Percentiles rank a stretch among this genome's conserved stretches.
Conservation (phyloP, 2,797 vertebrate genomes). For the Scleropages formosus region DNA sequence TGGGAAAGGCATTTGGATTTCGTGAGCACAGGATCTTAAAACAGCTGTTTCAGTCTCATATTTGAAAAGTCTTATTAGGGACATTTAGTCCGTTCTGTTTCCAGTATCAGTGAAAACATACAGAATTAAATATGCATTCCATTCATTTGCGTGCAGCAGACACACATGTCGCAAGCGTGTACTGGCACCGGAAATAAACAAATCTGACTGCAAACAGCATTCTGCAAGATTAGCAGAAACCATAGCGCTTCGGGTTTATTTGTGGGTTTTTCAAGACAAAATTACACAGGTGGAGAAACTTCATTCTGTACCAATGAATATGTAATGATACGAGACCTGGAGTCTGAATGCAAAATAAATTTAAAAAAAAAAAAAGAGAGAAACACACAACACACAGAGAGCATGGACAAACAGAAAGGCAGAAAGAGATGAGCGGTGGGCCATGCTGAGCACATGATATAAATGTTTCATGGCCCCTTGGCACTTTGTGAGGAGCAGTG, state of each 20-base stretch:
- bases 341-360: background rate
- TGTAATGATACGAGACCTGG: background rate
- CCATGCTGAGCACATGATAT: no score
- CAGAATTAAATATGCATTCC: background rate
- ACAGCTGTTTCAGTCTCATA: no score
- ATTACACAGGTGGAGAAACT: background rate
- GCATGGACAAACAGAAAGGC: background rate
- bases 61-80: no score
- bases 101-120: background rate
- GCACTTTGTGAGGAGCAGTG: background rate
- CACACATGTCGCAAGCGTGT: background rate
- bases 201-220: conserved; percentile 2
- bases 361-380: background rate
- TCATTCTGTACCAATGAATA: background rate
- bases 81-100: background rate
- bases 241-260: background rate
- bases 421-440: no score
- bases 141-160: conserved; percentile 8
- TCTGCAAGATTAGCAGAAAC: background rate
- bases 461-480: conserved; percentile 2
- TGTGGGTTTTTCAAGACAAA: conserved; percentile 1
- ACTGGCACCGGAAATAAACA: background rate
- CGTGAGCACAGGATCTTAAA: no score
- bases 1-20: no score
- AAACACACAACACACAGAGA: background rate